phyloP scores from a whole-genome alignment of 2,797 vertebrate genomes.

The Myotis daubentonii region DNA sequence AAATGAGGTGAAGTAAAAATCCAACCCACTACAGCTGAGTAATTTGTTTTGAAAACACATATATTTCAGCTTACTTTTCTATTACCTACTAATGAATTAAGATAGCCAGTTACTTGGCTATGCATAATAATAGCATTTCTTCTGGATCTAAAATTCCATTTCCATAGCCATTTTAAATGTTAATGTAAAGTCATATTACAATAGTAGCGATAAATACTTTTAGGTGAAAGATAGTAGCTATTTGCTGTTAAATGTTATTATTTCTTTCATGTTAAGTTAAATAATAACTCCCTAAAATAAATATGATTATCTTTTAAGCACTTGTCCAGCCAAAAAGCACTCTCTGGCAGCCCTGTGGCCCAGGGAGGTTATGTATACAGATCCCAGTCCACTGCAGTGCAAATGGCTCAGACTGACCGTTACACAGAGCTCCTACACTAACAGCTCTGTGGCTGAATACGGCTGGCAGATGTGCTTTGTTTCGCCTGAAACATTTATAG shows the following conservation, averaged over 20 bases:
- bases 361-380: neutral
- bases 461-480: neutral
- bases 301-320: neutral
- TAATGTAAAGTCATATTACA: neutral
- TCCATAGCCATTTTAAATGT: neutral
- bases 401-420: neutral
- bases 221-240: neutral
- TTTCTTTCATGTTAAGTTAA: constrained; percentile 29
- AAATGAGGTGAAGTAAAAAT: neutral
- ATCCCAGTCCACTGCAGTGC: neutral
- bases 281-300: neutral
- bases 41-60: constrained; percentile 23
- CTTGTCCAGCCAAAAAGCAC: neutral
- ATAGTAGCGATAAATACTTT: neutral
- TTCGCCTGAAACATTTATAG: neutral
- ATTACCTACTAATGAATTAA: constrained; percentile 23
- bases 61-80: neutral
- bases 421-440: neutral
- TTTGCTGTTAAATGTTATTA: neutral
- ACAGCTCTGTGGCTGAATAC: neutral
- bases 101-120: neutral
- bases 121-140: neutral
- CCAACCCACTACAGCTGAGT: neutral
- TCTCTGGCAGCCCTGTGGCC: neutral
- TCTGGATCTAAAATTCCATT: neutral